Conservation (phyloP, 2,888 invertebrate genomes). For the Stratiomys singularior region DNA sequence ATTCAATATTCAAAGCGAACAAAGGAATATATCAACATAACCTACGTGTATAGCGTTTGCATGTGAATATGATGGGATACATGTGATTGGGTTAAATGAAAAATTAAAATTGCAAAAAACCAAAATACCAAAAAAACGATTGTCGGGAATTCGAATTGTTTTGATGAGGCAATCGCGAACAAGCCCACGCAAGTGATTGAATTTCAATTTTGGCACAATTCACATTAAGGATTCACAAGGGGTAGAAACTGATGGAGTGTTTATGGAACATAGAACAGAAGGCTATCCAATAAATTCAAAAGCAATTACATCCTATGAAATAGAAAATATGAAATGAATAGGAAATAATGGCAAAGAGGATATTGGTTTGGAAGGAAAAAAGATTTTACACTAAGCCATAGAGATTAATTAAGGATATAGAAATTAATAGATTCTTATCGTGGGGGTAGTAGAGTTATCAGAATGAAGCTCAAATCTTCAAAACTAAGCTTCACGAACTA, state of each 20-base stretch:
- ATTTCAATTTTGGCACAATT: conserved; percentile 35
- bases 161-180: conserved; percentile 3
- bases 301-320: background rate
- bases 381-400: no score
- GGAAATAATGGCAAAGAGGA: background rate
- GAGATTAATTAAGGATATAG: no score
- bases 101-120: background rate
- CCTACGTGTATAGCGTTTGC: no score
- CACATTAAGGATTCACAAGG: background rate
- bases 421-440: no score
- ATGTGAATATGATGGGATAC: no score
- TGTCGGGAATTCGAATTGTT: background rate
- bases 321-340: conserved; percentile 10
- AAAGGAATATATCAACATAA: background rate
- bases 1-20: background rate
- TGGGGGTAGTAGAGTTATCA: no score
- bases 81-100: no score
- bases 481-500: no score
- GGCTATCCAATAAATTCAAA: conserved; percentile 19
- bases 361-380: background rate
- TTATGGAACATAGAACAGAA: background rate
- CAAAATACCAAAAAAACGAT: background rate
- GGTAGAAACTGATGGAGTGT: background rate
- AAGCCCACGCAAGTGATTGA: conserved; percentile 32
- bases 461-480: no score